phyloP scores from a whole-genome alignment of 2,113 vertebrate genomes.

The Varanus salvator region DNA sequence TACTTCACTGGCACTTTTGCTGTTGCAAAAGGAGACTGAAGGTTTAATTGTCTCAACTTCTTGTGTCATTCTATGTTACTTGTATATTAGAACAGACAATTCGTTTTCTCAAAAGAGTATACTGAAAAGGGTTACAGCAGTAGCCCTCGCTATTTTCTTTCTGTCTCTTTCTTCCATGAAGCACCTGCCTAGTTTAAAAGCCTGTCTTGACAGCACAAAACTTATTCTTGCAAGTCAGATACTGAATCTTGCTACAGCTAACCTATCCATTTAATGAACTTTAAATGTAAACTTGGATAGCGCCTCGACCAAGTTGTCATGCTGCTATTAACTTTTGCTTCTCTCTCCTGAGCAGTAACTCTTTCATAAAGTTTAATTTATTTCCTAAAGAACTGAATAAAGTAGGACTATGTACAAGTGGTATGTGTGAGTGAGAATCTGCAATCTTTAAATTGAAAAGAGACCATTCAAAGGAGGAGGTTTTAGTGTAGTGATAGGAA shows the following conservation, averaged over 20 bases:
- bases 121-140: background rate
- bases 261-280: background rate
- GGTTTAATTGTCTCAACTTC: constrained; percentile 10
- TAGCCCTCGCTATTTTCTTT: rapidly evolving
- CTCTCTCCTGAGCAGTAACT: background rate
- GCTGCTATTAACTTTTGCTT: background rate
- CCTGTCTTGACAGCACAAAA: background rate
- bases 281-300: background rate
- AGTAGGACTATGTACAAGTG: background rate
- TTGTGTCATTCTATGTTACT: constrained; percentile 8
- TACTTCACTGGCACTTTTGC: background rate
- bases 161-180: background rate
- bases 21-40: constrained; percentile 19
- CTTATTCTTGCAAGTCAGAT: background rate
- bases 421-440: background rate
- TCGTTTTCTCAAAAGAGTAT: constrained; percentile 21
- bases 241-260: background rate
- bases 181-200: background rate
- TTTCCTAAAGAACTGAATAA: background rate
- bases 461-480: background rate
- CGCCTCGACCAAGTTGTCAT: background rate
- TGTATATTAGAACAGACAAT: constrained; percentile 3
- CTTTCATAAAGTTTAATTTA: background rate
- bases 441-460: background rate
- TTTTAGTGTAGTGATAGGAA: background rate